Percentiles rank a stretch among this genome's conserved stretches.
Conservation (phyloP, 2,888 invertebrate species). For the Metacarcinus magister region DNA sequence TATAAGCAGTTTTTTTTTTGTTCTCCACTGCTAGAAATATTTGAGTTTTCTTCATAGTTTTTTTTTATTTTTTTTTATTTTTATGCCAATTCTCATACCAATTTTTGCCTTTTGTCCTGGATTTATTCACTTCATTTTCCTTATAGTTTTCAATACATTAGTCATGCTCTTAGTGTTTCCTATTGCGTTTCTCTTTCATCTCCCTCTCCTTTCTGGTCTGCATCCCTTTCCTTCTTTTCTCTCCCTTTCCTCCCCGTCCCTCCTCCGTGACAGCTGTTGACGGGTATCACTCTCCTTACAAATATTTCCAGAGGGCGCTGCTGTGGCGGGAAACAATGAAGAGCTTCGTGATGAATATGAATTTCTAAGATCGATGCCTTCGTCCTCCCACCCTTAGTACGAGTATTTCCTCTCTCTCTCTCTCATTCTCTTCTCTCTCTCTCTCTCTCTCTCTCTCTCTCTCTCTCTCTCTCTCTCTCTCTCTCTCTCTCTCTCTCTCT, state of each 20-base stretch:
- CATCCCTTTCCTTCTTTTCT: background rate
- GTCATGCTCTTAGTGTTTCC: background rate
- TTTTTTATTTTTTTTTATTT: too few relatives aligned
- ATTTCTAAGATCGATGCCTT: slow-evolving; percentile 35
- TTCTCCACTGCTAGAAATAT: background rate
- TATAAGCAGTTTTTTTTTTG: background rate
- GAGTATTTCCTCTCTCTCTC: background rate
- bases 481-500: background rate
- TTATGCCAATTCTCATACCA: background rate
- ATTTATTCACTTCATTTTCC: background rate
- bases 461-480: background rate
- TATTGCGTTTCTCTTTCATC: background rate
- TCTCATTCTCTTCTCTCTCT: slow-evolving; percentile 34
- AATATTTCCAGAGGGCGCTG: background rate
- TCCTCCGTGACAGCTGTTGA: background rate
- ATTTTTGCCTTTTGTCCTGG: background rate
- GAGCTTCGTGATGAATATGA: slow-evolving; percentile 2
- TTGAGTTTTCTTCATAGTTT: too few relatives aligned
- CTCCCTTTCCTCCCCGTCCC: background rate
- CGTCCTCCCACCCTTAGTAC: background rate
- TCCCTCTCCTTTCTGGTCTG: background rate
- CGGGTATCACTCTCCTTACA: background rate
- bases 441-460: background rate
- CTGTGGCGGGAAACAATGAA: slow-evolving; percentile 13
- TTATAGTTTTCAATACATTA: background rate